A percentile compares a stretch with the other conserved stretches of the same genome.
Conservation (phyloP, 2,797 vertebrate species). For the Poecilia picta region DNA sequence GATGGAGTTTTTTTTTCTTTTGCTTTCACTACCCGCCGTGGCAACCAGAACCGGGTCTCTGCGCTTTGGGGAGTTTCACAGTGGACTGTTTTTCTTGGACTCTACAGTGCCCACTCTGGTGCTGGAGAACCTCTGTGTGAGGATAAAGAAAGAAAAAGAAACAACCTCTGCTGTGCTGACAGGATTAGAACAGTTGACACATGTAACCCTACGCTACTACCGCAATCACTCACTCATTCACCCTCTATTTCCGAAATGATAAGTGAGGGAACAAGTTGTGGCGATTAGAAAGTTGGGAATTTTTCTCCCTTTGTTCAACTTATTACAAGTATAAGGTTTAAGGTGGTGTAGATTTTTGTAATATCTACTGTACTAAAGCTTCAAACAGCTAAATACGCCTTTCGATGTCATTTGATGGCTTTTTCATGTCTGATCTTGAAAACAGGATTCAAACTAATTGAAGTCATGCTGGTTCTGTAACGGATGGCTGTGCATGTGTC, state of each 20-base stretch:
- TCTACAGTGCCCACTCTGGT: conserved; percentile 19
- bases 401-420: neutral
- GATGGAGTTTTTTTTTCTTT: conserved; percentile 16
- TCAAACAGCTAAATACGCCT: neutral
- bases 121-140: conserved; percentile 26
- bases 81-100: conserved; percentile 60
- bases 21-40: conserved; percentile 45
- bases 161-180: conserved; percentile 15
- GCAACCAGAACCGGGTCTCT: conserved; percentile 59
- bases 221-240: conserved; percentile 23
- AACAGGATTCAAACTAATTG: neutral
- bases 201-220: conserved; percentile 24
- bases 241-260: conserved; percentile 30
- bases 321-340: neutral
- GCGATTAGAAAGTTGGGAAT: conserved; percentile 12
- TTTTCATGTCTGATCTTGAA: neutral
- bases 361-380: neutral
- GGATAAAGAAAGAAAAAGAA: conserved; percentile 28
- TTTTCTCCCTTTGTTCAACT: conserved; percentile 3
- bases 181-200: conserved; percentile 40
- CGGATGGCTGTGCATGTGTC: neutral
- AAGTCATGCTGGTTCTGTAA: neutral
- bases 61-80: conserved; percentile 48
- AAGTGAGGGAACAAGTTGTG: conserved; percentile 21
- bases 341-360: conserved; percentile 8